Evolutionary conservation across 2,113 vertebrate species (phyloP), one percentile per base, ranked within the genome.

Genomic region (Hemichromis elongatus): DNA sequence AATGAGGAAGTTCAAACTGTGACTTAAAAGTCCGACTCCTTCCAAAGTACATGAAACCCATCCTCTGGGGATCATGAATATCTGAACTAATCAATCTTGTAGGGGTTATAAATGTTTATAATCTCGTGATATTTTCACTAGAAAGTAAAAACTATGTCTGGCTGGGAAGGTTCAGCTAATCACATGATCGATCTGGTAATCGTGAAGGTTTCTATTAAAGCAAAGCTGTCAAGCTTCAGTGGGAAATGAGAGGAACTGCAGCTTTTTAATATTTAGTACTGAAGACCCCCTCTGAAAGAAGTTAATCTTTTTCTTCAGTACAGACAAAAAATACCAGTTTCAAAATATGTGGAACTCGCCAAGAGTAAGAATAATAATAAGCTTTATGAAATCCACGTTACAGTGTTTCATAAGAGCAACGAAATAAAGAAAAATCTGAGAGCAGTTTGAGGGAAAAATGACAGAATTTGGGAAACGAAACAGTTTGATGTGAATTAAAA

Each of bases 71-170:
- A 73, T 9, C 21, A 28, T 2, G 47, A 0, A 75, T 5, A 47
- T 45, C 24, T 73, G 68, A 28, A 0, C 24, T 47, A 47, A 28
- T 28, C 0, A 0, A 18, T 1, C 21, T 5, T 11, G 21, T 18
- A 45, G 66, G 42, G 12, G 35, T 2, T 37, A 21, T 63, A 37
- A 63, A 63, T 12, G 59, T 63, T n/a, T 63, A 63, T 30, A 35
- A 1, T 0, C 35, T 66, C 0, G 8, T 24, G 35, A 0, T 12
- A 42, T 42, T 42, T 68, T 42, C 63, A 42, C 3, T 42, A 68
- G 0, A 42, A 68, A 21, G n/a, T 68, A 68, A 68, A 42, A 24
- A 68, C 35, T 0, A 14, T 14, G 35, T 14, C 19, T 37, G 11
- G 3, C 33, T 66, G 19, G n/a, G n/a, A 42, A 26, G 37, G 37